phyloP scores from a whole-genome alignment of 2,888 invertebrate species.

The Deroplatys truncata region DNA sequence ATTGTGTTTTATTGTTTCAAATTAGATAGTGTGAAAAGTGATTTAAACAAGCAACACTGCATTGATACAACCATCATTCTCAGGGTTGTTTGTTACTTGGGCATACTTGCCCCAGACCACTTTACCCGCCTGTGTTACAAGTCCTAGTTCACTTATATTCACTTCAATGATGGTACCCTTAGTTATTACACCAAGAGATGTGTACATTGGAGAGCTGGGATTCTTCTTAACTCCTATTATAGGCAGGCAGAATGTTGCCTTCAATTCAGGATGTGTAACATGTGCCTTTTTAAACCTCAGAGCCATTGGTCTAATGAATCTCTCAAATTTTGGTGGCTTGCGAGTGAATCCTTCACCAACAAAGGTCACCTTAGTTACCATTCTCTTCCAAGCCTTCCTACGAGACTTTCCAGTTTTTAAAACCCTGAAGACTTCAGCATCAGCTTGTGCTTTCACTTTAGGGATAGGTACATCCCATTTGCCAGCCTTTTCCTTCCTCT shows the following conservation, averaged over 20 bases:
- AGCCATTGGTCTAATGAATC: constrained; percentile 98
- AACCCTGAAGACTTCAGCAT: constrained; percentile 94
- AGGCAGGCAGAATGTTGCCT: constrained; percentile 94
- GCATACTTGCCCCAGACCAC: constrained; percentile 99
- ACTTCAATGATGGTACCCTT: constrained; percentile 98
- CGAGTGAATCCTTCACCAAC: constrained; percentile 98
- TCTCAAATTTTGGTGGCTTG: constrained; percentile 98
- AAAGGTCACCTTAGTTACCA: constrained; percentile 98
- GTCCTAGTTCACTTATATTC: constrained; percentile 95
- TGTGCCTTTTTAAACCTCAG: constrained; percentile 95
- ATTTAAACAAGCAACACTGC: constrained; percentile 89
- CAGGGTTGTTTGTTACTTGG: constrained; percentile 98
- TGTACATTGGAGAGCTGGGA: constrained; percentile 96
- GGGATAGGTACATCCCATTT: constrained; percentile 99
- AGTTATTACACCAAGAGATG: constrained; percentile 94
- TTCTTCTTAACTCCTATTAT: constrained; percentile 99
- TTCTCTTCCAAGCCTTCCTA: constrained; percentile 97
- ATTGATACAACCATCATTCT: constrained; percentile 99
- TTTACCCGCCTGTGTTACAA: constrained; percentile 98
- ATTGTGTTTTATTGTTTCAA: no score
- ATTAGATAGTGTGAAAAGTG: no score
- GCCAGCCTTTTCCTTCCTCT: constrained; percentile 98
- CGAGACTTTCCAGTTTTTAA: constrained; percentile 87
- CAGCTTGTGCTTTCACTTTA: constrained; percentile 94
- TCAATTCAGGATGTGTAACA: constrained; percentile 98